Conservation (phyloP, 2,888 invertebrate species). For the Nephrocerus scutellatus region DNA sequence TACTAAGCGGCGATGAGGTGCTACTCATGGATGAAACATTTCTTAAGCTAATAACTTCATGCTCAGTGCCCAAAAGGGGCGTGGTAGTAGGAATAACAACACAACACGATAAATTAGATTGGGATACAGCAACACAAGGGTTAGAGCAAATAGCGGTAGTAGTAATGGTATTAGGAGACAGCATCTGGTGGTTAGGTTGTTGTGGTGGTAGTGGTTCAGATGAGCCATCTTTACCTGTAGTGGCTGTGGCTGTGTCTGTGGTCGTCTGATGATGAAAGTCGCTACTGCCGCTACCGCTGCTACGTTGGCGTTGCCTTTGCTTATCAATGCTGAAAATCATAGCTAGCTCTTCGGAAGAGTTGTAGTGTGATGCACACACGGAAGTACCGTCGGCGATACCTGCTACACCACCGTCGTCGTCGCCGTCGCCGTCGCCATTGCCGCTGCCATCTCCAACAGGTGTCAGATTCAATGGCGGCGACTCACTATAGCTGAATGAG, state of each 20-base stretch:
- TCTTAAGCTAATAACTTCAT: too few species aligned
- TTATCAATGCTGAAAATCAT: conserved; percentile 54
- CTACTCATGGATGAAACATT: too few species aligned
- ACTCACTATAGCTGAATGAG: conserved; percentile 30
- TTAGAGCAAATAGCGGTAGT: conserved; percentile 23
- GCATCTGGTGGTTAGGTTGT: conserved; percentile 29
- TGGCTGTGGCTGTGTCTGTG: conserved; percentile 23
- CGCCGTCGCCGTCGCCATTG: conserved; percentile 17
- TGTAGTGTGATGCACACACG: conserved; percentile 51
- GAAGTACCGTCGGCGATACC: not conserved
- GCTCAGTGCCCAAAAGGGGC: too few species aligned
- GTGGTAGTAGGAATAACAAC: too few species aligned
- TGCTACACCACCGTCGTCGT: conserved; percentile 9
- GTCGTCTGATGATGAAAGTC: too few species aligned
- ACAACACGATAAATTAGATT: too few species aligned
- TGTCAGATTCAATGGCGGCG: conserved; percentile 39
- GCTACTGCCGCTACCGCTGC: too few species aligned
- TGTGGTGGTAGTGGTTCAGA: conserved; percentile 14
- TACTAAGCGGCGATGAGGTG: too few species aligned
- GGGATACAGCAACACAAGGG: conserved; percentile 20
- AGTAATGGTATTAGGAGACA: conserved; percentile 24
- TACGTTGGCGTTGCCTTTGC: conserved; percentile 21
- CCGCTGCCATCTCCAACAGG: conserved; percentile 29
- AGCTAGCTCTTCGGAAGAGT: conserved; percentile 59
- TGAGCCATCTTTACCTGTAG: conserved; percentile 28